These are phyloP conservation scores for Seriola rivoliana DNA, from an alignment of 2,113 vertebrate species.

Conservation along the genomic window DNA sequence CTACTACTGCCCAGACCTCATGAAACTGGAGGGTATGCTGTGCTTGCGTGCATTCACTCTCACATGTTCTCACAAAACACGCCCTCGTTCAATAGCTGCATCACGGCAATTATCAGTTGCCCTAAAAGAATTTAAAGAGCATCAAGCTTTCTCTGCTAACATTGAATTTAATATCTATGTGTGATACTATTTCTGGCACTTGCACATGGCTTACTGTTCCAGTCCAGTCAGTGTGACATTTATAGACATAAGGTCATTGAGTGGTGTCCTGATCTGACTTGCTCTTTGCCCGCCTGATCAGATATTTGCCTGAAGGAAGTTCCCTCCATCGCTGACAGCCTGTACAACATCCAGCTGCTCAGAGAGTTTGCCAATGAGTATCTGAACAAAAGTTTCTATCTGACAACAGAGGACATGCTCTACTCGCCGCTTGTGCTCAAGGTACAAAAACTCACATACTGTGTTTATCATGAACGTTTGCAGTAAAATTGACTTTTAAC, in stretches of 20 bases:
- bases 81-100: neutral
- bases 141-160: neutral
- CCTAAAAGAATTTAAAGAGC: neutral
- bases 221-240: slow-evolving; percentile 62
- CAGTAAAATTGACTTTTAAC: neutral
- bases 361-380: slow-evolving; percentile 93
- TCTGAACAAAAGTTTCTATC: slow-evolving; percentile 93
- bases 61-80: neutral
- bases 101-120: slow-evolving; percentile 19
- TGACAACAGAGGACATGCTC: slow-evolving; percentile 94
- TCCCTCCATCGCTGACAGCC: slow-evolving; percentile 92
- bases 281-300: slow-evolving; percentile 70
- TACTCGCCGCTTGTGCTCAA: slow-evolving; percentile 94
- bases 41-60: neutral
- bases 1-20: slow-evolving; percentile 95
- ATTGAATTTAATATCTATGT: slow-evolving; percentile 44
- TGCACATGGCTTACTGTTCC: slow-evolving; percentile 38
- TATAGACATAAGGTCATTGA: slow-evolving; percentile 55
- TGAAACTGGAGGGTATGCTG: slow-evolving; percentile 94
- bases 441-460: slow-evolving; percentile 78
- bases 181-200: slow-evolving; percentile 52
- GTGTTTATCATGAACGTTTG: neutral
- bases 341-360: slow-evolving; percentile 95
- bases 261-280: slow-evolving; percentile 47
- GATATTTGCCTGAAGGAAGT: slow-evolving; percentile 97